Evolutionary conservation across 2,797 vertebrate genomes (phyloP).

Genomic region (Hipposideros larvatus): DNA sequence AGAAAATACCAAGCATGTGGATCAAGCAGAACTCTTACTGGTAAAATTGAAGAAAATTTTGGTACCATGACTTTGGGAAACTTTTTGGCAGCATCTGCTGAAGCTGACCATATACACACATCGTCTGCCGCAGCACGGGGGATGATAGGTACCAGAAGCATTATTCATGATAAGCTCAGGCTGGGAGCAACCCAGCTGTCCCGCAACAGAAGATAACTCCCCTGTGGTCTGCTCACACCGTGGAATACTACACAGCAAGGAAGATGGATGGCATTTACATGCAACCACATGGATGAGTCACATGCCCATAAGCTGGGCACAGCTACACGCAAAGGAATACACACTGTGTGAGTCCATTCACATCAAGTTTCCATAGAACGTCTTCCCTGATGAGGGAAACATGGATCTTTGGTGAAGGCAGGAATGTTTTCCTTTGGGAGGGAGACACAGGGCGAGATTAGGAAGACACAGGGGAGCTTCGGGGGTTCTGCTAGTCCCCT

Average conservation of each 20-base stretch:
- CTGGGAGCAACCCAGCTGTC: neutral
- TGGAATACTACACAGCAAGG: neutral
- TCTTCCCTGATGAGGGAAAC: neutral
- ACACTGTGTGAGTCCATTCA: accelerated
- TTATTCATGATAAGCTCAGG: too few species aligned
- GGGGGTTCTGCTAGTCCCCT: neutral
- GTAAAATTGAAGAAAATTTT: neutral
- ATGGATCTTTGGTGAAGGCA: neutral
- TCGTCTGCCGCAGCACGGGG: neutral
- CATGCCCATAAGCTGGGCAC: too few species aligned
- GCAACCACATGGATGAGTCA: neutral
- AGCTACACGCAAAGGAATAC: neutral
- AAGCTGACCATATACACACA: accelerated
- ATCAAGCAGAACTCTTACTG: neutral
- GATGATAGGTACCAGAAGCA: accelerated
- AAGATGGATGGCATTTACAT: neutral
- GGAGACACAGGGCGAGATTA: neutral
- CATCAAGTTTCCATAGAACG: too few species aligned
- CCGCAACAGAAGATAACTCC: accelerated
- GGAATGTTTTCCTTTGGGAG: neutral
- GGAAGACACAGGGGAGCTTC: neutral
- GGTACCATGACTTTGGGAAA: neutral
- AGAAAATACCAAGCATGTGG: neutral
- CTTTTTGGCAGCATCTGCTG: neutral
- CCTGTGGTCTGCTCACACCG: neutral